phyloP scores from a whole-genome alignment of 1,140 invertebrate species.

The Melipona quadrifasciata region DNA sequence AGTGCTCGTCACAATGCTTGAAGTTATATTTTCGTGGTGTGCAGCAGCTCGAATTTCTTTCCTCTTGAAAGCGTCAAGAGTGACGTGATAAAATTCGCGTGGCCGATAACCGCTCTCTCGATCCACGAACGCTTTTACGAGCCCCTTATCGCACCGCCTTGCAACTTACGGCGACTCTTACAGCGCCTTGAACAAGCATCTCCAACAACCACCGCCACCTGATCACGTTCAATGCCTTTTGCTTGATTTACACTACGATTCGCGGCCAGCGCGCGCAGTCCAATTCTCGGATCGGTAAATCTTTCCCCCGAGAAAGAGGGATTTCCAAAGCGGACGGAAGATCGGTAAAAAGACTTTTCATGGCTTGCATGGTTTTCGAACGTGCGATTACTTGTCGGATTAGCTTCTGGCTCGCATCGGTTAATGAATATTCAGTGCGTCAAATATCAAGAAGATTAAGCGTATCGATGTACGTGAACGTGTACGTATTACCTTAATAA shows the following conservation, averaged over 20 bases:
- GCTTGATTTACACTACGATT: slow-evolving; percentile 3
- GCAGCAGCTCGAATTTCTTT: slow-evolving; percentile 8
- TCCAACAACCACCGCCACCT: slow-evolving; percentile 1
- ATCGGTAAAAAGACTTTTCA: neutral
- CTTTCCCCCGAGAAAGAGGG: neutral
- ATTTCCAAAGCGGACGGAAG: neutral
- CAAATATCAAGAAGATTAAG: slow-evolving; percentile 46
- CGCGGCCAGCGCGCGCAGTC: neutral
- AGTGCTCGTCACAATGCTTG: neutral
- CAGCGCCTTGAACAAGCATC: neutral
- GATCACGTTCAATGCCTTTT: slow-evolving; percentile 5
- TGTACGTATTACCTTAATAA: slow-evolving; percentile 39
- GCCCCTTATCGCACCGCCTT: slow-evolving; percentile 16
- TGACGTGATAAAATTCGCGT: slow-evolving; percentile 29
- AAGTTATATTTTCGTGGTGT: slow-evolving; percentile 11
- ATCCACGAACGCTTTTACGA: slow-evolving; percentile 30
- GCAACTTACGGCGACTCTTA: slow-evolving; percentile 36
- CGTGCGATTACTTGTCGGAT: neutral
- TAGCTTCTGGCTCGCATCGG: slow-evolving; percentile 8
- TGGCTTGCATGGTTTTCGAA: neutral
- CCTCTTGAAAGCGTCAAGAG: slow-evolving; percentile 5
- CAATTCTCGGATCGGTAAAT: no score
- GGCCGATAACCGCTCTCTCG: neutral
- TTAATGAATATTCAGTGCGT: slow-evolving; percentile 44
- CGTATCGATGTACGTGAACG: slow-evolving; percentile 24